Percentiles rank a stretch among this genome's conserved stretches.
Evolutionary conservation across 2,888 invertebrate species (phyloP).

Genomic region (Hydriomena furcata): DNA sequence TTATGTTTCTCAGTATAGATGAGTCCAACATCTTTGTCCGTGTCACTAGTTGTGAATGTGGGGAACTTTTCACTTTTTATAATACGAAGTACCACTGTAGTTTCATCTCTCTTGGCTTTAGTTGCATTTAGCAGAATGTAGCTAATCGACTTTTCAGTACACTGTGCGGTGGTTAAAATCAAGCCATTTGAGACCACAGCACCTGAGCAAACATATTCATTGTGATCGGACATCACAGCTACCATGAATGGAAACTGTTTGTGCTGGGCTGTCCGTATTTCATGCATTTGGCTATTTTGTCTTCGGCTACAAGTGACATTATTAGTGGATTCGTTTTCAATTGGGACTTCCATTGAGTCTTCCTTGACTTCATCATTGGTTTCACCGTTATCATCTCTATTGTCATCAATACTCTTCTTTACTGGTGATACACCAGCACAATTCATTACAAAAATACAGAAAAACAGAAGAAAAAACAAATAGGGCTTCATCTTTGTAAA

Average conservation of each 20-base stretch:
- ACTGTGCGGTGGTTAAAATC: conserved; percentile 65
- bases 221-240: conserved; percentile 66
- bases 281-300: conserved; percentile 63
- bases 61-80: conserved; percentile 67
- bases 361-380: conserved; percentile 61
- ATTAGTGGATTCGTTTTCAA: conserved; percentile 48
- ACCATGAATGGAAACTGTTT: conserved; percentile 71
- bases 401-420: conserved; percentile 69
- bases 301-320: conserved; percentile 61
- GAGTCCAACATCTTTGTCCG: conserved; percentile 63
- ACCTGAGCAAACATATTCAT: conserved; percentile 70
- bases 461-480: conserved; percentile 46
- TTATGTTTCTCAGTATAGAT: conserved; percentile 68
- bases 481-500: conserved; percentile 25
- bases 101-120: conserved; percentile 55
- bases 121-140: conserved; percentile 66
- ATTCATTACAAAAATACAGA: conserved; percentile 45
- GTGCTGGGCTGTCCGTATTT: conserved; percentile 53
- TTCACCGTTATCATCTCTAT: conserved; percentile 61
- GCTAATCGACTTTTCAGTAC: conserved; percentile 53
- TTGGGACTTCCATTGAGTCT: conserved; percentile 61
- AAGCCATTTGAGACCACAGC: conserved; percentile 64
- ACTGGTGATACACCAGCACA: conserved; percentile 56
- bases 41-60: conserved; percentile 50
- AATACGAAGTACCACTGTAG: conserved; percentile 52